A percentile compares a stretch with the other conserved stretches of the same genome.
Evolutionary conservation across 2,797 vertebrate genomes (phyloP).

Genomic region (Anguilla anguilla): DNA sequence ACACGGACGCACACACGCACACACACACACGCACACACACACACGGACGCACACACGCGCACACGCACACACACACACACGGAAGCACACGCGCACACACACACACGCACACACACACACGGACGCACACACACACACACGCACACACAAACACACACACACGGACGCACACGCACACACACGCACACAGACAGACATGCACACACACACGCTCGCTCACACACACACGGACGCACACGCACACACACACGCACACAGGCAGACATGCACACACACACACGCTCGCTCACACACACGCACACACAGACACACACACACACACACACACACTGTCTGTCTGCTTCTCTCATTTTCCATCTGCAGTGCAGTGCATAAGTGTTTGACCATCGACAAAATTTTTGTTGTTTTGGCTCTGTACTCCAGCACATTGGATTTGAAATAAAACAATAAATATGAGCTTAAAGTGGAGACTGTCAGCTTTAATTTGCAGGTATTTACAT

Average conservation of each 20-base stretch:
- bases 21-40: conserved; percentile 45
- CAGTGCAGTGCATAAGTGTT: too few relatives aligned
- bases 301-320: not conserved
- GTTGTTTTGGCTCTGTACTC: too few relatives aligned
- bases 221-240: not conserved
- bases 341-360: conserved; percentile 37
- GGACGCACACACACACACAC: conserved; percentile 21
- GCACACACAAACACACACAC: conserved; percentile 18
- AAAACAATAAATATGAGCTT: too few relatives aligned
- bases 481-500: too few relatives aligned
- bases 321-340: conserved; percentile 40
- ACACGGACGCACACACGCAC: too few relatives aligned
- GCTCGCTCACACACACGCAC: not conserved
- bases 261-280: not conserved
- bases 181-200: not conserved
- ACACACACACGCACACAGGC: conserved; percentile 27
- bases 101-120: not conserved
- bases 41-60: conserved; percentile 32
- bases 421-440: too few relatives aligned
- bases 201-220: not conserved
- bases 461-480: too few relatives aligned
- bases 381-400: not conserved
- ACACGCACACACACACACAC: conserved; percentile 25
- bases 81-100: not conserved
- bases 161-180: not conserved